These are phyloP conservation scores for Chymomyza procnemis DNA, from an alignment of 2,888 invertebrate genomes.

Conservation along the genomic window DNA sequence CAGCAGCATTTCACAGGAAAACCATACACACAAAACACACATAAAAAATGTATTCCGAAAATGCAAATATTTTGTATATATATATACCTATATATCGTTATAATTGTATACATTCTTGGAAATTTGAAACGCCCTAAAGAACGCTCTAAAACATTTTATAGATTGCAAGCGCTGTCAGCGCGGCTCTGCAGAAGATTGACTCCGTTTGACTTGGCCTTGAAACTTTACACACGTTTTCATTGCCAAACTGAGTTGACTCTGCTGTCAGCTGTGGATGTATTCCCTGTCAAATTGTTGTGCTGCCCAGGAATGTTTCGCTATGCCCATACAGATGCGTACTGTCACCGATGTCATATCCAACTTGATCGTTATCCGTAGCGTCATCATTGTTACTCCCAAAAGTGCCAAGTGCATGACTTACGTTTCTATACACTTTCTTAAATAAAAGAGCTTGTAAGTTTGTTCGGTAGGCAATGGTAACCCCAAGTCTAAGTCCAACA, in stretches of 20 bases:
- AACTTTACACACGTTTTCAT: constrained; percentile 58
- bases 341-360: neutral
- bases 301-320: constrained; percentile 53
- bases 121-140: constrained; percentile 24
- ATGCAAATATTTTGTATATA: constrained; percentile 13
- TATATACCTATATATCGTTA: constrained; percentile 15
- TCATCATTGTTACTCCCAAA: neutral
- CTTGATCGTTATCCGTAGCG: neutral
- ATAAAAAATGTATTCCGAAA: neutral
- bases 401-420: constrained; percentile 60
- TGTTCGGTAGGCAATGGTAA: too few relatives aligned
- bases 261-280: constrained; percentile 49
- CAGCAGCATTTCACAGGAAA: constrained; percentile 39
- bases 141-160: neutral
- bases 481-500: too few relatives aligned
- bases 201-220: constrained; percentile 62
- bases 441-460: neutral
- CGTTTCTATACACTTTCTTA: constrained; percentile 28
- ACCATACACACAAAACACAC: constrained; percentile 16
- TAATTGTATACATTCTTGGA: constrained; percentile 54
- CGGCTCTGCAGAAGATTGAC: constrained; percentile 10
- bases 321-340: constrained; percentile 10
- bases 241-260: constrained; percentile 54
- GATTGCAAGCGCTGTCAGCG: neutral
- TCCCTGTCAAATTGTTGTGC: constrained; percentile 58